Evolutionary conservation across 1,140 invertebrate genomes (phyloP).

Genomic region (Neotoxoptera formosana): DNA sequence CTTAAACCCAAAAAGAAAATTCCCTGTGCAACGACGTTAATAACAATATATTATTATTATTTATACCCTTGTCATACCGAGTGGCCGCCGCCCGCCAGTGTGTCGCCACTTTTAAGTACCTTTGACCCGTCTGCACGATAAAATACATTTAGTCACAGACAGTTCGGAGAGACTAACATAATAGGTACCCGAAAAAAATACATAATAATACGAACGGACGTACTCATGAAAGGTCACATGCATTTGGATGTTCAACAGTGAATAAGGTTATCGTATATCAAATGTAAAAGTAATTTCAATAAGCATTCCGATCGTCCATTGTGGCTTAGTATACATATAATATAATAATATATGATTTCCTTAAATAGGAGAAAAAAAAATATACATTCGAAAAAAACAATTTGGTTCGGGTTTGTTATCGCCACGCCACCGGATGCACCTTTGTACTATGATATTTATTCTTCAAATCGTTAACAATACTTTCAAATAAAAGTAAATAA

Average conservation of each 20-base stretch:
- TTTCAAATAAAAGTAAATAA: too few relatives aligned
- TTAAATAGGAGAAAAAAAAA: too few relatives aligned
- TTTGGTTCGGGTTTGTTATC: background rate
- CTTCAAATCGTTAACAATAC: too few relatives aligned
- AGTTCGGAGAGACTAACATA: background rate
- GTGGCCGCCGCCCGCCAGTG: too few relatives aligned
- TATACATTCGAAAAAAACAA: background rate
- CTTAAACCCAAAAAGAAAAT: too few relatives aligned
- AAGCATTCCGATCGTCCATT: too few relatives aligned
- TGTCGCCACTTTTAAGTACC: background rate
- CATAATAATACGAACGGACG: too few relatives aligned
- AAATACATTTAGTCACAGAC: background rate
- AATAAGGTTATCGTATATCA: too few relatives aligned
- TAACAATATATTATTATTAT: slow-evolving; percentile 2
- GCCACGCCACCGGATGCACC: background rate
- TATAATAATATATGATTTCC: too few relatives aligned
- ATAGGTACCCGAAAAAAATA: background rate
- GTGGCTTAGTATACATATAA: too few relatives aligned
- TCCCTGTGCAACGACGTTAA: background rate
- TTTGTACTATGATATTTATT: too few relatives aligned
- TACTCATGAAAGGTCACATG: background rate
- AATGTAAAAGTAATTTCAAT: too few relatives aligned
- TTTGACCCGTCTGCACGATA: background rate
- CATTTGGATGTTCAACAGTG: background rate
- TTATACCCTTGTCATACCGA: background rate